Conservation (phyloP, 2,888 invertebrate species). For the Pheosia tremula region DNA sequence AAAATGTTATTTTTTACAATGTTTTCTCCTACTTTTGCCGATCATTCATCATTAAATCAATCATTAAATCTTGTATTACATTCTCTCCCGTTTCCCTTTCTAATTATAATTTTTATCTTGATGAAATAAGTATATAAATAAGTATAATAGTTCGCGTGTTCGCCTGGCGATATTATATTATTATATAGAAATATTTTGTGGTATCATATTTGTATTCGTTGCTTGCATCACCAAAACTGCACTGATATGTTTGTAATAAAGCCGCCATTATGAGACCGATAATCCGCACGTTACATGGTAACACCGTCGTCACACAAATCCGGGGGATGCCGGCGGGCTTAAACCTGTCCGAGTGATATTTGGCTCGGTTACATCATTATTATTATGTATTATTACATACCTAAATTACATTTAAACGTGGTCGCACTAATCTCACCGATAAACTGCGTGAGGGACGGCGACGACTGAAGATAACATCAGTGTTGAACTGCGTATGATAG, state of each 20-base stretch:
- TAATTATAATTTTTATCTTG: too few species aligned
- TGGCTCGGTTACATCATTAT: neutral
- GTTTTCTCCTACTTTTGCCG: too few species aligned
- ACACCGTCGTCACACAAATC: slow-evolving; percentile 3
- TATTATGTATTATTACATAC: neutral
- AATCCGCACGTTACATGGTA: slow-evolving; percentile 20
- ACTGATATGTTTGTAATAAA: slow-evolving; percentile 32
- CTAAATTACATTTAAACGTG: neutral
- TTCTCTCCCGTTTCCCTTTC: too few species aligned
- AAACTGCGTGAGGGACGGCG: too few species aligned
- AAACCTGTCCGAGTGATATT: slow-evolving; percentile 5
- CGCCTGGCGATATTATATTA: too few species aligned
- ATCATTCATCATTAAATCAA: too few species aligned
- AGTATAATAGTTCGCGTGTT: too few species aligned
- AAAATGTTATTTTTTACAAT: neutral
- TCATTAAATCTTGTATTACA: too few species aligned
- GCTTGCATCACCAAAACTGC: slow-evolving; percentile 20
- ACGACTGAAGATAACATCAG: too few species aligned
- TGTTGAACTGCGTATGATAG: too few species aligned
- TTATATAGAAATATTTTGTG: neutral
- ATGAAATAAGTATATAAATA: too few species aligned
- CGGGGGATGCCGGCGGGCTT: slow-evolving; percentile 2
- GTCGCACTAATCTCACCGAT: too few species aligned
- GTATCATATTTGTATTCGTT: neutral
- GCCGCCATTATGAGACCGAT: slow-evolving; percentile 28